Evolutionary conservation across 2,888 invertebrate genomes (phyloP).

Genomic region (Ochropacha duplaris): DNA sequence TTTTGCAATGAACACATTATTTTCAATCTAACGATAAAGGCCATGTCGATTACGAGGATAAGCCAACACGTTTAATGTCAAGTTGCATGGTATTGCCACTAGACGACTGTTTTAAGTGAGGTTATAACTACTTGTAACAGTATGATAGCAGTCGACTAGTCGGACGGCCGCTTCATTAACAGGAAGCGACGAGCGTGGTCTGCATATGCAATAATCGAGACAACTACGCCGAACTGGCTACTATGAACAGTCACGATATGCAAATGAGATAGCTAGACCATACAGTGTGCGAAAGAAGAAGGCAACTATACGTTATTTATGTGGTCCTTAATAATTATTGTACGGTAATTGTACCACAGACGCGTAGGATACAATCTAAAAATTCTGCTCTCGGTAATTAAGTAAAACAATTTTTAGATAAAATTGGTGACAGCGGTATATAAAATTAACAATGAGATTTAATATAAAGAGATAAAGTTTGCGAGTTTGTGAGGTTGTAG

Average conservation of each 20-base stretch:
- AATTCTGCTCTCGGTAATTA: background rate
- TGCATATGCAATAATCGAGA: slow-evolving; percentile 60
- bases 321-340: background rate
- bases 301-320: slow-evolving; percentile 22
- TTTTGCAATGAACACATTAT: background rate
- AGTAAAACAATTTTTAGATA: too few species aligned
- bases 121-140: background rate
- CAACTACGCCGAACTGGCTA: slow-evolving; percentile 33
- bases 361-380: background rate
- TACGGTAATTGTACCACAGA: background rate
- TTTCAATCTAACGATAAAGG: background rate
- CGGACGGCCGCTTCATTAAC: slow-evolving; percentile 60
- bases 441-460: too few species aligned
- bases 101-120: background rate
- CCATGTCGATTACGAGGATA: background rate
- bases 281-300: slow-evolving; percentile 27
- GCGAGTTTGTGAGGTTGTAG: too few species aligned
- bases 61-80: background rate
- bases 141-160: slow-evolving; percentile 26
- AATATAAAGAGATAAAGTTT: too few species aligned
- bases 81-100: background rate
- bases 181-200: slow-evolving; percentile 63
- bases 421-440: too few species aligned
- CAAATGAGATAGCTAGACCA: slow-evolving; percentile 34
- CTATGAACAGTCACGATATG: slow-evolving; percentile 41